Percentiles rank a stretch among this genome's conserved stretches.
Evolutionary conservation across 2,888 invertebrate genomes (phyloP).

Genomic region (Troides aeacus): DNA sequence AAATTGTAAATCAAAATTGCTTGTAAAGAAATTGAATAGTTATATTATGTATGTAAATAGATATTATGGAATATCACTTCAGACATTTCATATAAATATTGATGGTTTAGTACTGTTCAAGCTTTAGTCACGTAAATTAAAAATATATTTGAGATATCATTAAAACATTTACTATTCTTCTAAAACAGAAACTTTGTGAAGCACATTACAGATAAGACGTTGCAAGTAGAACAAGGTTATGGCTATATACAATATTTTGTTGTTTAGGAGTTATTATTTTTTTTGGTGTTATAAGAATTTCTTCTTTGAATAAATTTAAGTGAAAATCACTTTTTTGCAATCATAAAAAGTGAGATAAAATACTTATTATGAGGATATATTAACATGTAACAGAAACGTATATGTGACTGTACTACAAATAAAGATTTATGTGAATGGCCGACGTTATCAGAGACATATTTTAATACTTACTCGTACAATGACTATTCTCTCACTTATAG

Average conservation of each 20-base stretch:
- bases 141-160: not conserved
- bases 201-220: not conserved
- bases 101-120: too few relatives aligned
- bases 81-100: too few relatives aligned
- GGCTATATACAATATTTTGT: not conserved
- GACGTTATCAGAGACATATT: slow-evolving; percentile 59
- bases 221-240: not conserved
- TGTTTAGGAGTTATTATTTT: not conserved
- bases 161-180: not conserved
- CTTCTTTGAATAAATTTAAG: not conserved
- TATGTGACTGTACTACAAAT: slow-evolving; percentile 39
- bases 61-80: too few relatives aligned
- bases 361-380: not conserved
- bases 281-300: not conserved
- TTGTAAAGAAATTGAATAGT: too few relatives aligned
- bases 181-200: slow-evolving; percentile 1
- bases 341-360: too few relatives aligned
- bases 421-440: slow-evolving; percentile 58
- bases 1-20: too few relatives aligned
- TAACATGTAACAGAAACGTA: slow-evolving; percentile 33
- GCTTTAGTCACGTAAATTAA: too few relatives aligned
- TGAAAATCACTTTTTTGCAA: not conserved
- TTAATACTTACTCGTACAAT: slow-evolving; percentile 48
- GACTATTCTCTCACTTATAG: slow-evolving; percentile 6
- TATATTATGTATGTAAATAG: too few relatives aligned